Percentiles rank a stretch among this genome's conserved stretches.
phyloP scores from a whole-genome alignment of 2,797 vertebrate species.

The Tenualosa ilisha region DNA sequence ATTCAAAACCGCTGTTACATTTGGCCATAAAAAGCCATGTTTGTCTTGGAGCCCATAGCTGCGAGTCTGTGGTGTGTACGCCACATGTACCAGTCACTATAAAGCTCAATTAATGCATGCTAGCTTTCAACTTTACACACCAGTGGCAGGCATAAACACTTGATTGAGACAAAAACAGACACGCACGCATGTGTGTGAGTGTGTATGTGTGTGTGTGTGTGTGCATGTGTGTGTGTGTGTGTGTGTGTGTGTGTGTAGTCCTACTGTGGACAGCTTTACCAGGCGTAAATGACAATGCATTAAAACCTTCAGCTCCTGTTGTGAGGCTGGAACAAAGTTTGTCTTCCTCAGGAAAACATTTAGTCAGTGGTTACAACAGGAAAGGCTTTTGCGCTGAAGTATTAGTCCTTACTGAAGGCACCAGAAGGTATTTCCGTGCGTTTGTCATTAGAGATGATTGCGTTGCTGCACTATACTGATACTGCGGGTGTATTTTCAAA shows the following conservation, averaged over 20 bases:
- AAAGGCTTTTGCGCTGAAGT: not conserved
- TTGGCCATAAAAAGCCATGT: slow-evolving; percentile 49
- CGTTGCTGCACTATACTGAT: not conserved
- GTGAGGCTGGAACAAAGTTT: not conserved
- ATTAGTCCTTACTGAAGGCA: not conserved
- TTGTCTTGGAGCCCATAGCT: slow-evolving; percentile 51
- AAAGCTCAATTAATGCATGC: slow-evolving; percentile 44
- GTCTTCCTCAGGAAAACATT: not conserved
- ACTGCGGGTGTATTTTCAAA: not conserved
- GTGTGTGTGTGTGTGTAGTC: not conserved
- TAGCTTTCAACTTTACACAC: slow-evolving; percentile 39
- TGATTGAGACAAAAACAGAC: slow-evolving; percentile 36
- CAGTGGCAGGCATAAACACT: slow-evolving; percentile 38
- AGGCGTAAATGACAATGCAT: slow-evolving; percentile 26
- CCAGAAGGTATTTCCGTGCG: not conserved
- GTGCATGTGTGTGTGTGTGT: no score
- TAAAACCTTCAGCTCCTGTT: slow-evolving; percentile 11
- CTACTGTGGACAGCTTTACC: not conserved
- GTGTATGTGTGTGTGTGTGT: not conserved
- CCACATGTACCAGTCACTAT: slow-evolving; percentile 46
- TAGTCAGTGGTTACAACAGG: not conserved
- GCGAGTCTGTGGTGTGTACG: slow-evolving; percentile 44
- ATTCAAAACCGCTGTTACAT: slow-evolving; percentile 46
- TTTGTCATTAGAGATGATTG: not conserved
- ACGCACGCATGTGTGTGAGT: not conserved